Evolutionary conservation across 2,888 invertebrate species (phyloP), one percentile per base, ranked within the genome.

Genomic region (Lasioglossum leucozonium): DNA sequence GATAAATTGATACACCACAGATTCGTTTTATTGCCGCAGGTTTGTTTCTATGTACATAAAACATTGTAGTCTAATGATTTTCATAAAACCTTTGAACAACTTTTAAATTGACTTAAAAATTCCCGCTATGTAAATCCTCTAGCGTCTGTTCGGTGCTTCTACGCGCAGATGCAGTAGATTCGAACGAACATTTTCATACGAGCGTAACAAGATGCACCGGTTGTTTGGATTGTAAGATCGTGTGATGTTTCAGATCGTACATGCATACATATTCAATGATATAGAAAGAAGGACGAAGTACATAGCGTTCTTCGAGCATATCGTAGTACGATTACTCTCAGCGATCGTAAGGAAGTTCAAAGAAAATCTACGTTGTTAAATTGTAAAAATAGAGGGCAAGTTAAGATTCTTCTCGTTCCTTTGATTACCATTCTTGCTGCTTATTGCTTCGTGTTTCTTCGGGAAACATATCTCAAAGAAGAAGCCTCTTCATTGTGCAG

Each of bases 371-470:
- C 44, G 44, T n/a, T 44, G 65, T 3, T 30, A 65, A 6, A 67
- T 47, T 76, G 44, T n/a, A 47, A 34, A 44, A 67, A 22, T 18
- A 65, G 18, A 30, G 67, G 4, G 3, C 22, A n/a, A 16, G n/a
- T 42, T 67, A 37, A 4, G 58, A 62, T 82, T 71, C 74, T 40
- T 22, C 37, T 16, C 16, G 18, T 40, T 44, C 26, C 42, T 72
- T 30, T 11, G 37, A 8, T 44, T 44, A 10, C 13, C 75, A 30
- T 51, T 51, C 55, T 55, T 62, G 62, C 8, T 2, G 34, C 18
- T 58, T n/a, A 51, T 67, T 51, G 73, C 26, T 73, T 37, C 62
- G 6, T 55, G 75, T 82, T 80, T 55, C 75, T 34, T 72, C 58
- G 51, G 42, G 65, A 82, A 55, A 76, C 30, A 80, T 62, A 6